These are phyloP conservation scores for Galerucella calmariensis DNA, from an alignment of 2,888 invertebrate genomes.

Conservation along the genomic window DNA sequence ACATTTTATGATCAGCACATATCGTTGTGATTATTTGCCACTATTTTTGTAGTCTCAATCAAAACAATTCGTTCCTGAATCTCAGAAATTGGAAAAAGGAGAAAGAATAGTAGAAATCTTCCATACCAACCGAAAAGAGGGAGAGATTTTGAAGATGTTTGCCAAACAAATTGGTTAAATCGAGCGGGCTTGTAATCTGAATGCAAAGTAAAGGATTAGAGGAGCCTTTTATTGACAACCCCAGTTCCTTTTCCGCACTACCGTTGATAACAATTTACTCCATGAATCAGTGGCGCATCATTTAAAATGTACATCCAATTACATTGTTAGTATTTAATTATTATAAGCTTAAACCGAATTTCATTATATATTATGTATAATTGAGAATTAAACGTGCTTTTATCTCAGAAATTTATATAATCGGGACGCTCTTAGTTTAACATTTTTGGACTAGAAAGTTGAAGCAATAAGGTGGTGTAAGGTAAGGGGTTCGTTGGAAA, in stretches of 20 bases:
- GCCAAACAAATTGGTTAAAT: constrained; percentile 63
- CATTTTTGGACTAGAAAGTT: no score
- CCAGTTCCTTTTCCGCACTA: constrained; percentile 40
- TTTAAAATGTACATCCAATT: no score
- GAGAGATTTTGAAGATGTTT: constrained; percentile 55
- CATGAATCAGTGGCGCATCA: constrained; percentile 10
- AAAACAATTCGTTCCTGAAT: constrained; percentile 5
- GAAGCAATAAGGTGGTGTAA: no score
- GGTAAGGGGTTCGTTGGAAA: no score
- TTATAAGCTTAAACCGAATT: no score
- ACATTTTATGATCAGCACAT: not conserved
- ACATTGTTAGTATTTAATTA: no score
- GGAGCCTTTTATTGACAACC: constrained; percentile 58
- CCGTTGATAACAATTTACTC: constrained; percentile 12
- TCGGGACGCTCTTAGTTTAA: no score
- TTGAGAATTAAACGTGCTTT: no score
- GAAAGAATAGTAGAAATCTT: constrained; percentile 32
- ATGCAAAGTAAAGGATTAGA: constrained; percentile 62
- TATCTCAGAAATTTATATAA: no score
- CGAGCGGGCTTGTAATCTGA: constrained; percentile 61
- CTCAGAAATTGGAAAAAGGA: constrained; percentile 9
- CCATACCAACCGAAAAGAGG: constrained; percentile 31
- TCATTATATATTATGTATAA: no score
- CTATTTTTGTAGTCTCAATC: constrained; percentile 6
- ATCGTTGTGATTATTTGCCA: not conserved